Percentiles rank a stretch among this genome's conserved stretches.
Evolutionary conservation across 1,140 invertebrate genomes (phyloP).

Genomic region (Plutomurus gul): DNA sequence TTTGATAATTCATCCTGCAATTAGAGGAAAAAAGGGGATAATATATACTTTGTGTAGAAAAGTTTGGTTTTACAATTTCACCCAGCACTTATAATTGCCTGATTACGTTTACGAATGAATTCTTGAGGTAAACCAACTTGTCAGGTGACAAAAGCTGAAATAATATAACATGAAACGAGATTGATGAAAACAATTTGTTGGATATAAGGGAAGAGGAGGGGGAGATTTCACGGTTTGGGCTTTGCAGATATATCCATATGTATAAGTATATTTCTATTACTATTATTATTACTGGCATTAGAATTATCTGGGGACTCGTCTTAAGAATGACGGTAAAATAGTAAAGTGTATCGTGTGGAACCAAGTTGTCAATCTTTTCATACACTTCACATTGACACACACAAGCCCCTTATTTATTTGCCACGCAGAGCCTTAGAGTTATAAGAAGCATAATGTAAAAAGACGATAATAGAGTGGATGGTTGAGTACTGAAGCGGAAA

Average conservation of each 20-base stretch:
- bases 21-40: background rate
- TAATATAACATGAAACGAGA: too few species aligned
- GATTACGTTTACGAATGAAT: background rate
- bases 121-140: constrained; percentile 22
- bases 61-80: background rate
- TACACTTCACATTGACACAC: too few species aligned
- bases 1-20: too few species aligned
- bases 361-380: too few species aligned
- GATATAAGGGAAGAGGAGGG: background rate
- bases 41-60: background rate
- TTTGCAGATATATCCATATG: too few species aligned
- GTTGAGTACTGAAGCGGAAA: constrained; percentile 41
- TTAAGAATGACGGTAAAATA: too few species aligned
- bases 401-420: too few species aligned
- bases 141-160: background rate
- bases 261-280: too few species aligned
- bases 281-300: too few species aligned
- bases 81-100: background rate
- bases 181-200: background rate
- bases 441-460: background rate
- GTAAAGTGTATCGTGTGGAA: too few species aligned
- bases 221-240: too few species aligned
- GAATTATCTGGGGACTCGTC: too few species aligned
- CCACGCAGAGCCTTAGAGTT: background rate
- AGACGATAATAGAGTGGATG: background rate